phyloP scores from a whole-genome alignment of 37 sponge, comb jelly and placozoan genomes.

The Cliona cf. orientalis region DNA sequence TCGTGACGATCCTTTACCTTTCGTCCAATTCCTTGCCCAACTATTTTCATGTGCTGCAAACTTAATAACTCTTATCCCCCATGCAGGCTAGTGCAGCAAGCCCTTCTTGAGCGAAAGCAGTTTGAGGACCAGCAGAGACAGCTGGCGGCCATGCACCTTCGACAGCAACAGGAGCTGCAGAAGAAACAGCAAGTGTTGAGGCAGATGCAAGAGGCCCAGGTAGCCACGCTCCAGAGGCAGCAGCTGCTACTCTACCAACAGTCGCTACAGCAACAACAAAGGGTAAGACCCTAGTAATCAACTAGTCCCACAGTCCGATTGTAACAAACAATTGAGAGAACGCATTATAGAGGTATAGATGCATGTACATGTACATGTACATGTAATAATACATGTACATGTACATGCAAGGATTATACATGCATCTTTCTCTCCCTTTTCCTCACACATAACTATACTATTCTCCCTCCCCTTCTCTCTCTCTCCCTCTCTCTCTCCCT shows the following conservation, averaged over 20 bases:
- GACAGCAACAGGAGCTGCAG: constrained; percentile 74
- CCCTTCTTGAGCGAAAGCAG: constrained; percentile 51
- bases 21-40: neutral
- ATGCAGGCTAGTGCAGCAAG: constrained; percentile 43
- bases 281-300: neutral
- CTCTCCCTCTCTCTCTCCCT: neutral
- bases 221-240: constrained; percentile 57
- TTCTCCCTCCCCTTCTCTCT: neutral
- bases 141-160: constrained; percentile 56
- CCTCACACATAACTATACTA: neutral
- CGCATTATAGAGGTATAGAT: neutral
- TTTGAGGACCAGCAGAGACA: constrained; percentile 72
- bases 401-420: no score
- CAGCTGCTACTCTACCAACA: constrained; percentile 50
- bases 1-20: neutral
- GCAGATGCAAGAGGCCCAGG: constrained; percentile 62
- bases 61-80: neutral
- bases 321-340: neutral
- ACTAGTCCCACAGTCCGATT: neutral
- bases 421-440: neutral
- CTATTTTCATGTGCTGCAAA: neutral
- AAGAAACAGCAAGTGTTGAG: constrained; percentile 66
- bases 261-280: constrained; percentile 18
- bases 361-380: neutral
- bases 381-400: no score